Evolutionary conservation across 2,888 invertebrate genomes (phyloP).

Genomic region (Apamea anceps): DNA sequence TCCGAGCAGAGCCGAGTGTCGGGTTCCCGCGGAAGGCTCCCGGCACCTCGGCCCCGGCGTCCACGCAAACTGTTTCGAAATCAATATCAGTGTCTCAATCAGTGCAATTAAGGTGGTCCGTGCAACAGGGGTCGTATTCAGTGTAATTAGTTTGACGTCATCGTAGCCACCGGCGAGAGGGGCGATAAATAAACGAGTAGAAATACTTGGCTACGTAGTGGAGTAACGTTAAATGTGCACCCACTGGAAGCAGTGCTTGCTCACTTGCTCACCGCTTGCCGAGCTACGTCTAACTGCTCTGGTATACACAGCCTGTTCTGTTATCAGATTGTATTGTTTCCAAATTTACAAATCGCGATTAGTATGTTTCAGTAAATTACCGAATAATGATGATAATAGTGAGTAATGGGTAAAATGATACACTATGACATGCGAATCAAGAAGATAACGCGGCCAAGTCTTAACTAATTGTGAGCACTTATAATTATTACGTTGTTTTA

Average conservation of each 20-base stretch:
- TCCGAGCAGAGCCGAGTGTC: constrained; percentile 58
- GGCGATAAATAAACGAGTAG: constrained; percentile 80
- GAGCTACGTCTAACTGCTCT: constrained; percentile 4
- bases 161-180: constrained; percentile 74
- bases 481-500: constrained; percentile 77
- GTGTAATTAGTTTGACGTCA: constrained; percentile 87
- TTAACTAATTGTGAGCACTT: constrained; percentile 67
- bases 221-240: constrained; percentile 75
- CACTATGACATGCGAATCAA: constrained; percentile 64
- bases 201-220: constrained; percentile 59
- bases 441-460: constrained; percentile 65
- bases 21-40: constrained; percentile 39
- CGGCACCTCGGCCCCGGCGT: constrained; percentile 62
- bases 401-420: constrained; percentile 23
- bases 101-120: constrained; percentile 87
- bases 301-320: constrained; percentile 39
- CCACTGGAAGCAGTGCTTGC: constrained; percentile 19
- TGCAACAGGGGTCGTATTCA: constrained; percentile 80
- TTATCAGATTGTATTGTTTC: background rate
- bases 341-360: background rate
- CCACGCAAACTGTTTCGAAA: constrained; percentile 85
- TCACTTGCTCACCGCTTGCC: constrained; percentile 16
- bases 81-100: constrained; percentile 90
- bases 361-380: constrained; percentile 16
- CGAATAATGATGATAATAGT: constrained; percentile 38